These are phyloP conservation scores for Neosilurus mollespiculum DNA, from an alignment of 2,797 vertebrate species.

Conservation along the genomic window DNA sequence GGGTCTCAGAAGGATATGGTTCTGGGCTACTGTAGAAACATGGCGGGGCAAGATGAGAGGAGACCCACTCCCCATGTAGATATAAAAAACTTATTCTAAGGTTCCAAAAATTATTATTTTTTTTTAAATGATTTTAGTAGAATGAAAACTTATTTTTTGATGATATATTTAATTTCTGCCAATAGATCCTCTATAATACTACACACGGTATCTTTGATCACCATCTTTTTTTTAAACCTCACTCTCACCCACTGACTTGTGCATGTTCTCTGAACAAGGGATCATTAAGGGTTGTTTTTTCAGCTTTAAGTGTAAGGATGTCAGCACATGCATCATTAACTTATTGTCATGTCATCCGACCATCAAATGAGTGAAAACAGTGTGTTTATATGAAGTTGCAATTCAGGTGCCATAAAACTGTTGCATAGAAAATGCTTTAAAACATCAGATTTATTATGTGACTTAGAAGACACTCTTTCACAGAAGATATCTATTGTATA, in stretches of 20 bases:
- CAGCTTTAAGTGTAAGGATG: background rate
- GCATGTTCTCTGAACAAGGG: background rate
- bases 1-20: no score
- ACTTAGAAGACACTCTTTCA: background rate
- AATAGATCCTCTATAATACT: no score
- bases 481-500: slow-evolving; percentile 20
- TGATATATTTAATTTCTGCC: no score
- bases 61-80: no score
- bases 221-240: background rate
- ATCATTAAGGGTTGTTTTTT: background rate
- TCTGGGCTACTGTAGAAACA: no score
- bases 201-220: background rate
- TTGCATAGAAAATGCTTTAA: background rate
- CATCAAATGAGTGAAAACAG: background rate
- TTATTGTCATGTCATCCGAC: background rate
- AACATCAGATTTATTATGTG: background rate
- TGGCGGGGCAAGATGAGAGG: no score
- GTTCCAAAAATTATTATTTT: no score
- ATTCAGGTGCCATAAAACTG: background rate
- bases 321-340: background rate
- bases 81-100: no score
- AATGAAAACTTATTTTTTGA: no score
- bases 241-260: background rate
- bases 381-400: background rate
- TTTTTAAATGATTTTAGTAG: no score